Conservation (phyloP, 2,888 invertebrate species). For the Stomorhina lunata region DNA sequence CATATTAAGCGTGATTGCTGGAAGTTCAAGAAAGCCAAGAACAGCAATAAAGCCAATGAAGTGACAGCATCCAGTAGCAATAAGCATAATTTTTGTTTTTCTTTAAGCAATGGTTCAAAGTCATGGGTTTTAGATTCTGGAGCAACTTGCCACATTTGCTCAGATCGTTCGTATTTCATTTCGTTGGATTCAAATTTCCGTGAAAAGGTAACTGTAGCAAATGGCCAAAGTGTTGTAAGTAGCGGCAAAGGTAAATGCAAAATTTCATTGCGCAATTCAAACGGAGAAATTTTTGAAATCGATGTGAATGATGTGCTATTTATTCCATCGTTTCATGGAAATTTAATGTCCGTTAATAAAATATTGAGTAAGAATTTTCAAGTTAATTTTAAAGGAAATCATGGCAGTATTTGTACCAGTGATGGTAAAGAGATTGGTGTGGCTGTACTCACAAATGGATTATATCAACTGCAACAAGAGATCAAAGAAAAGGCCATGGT, state of each 20-base stretch:
- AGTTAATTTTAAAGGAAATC: not conserved
- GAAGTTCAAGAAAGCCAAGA: too few relatives aligned
- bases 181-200: too few relatives aligned
- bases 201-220: too few relatives aligned
- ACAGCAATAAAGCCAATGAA: too few relatives aligned
- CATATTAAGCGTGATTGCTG: too few relatives aligned
- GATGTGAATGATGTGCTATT: not conserved
- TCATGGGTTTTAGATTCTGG: not conserved
- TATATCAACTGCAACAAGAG: not conserved
- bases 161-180: not conserved
- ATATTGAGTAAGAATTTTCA: not conserved
- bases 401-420: not conserved
- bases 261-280: not conserved
- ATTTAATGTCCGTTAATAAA: too few relatives aligned
- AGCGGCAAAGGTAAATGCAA: not conserved
- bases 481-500: conserved; percentile 13
- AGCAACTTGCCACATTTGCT: too few relatives aligned
- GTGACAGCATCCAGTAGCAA: too few relatives aligned
- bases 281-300: not conserved
- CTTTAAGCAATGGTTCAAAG: too few relatives aligned
- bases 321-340: not conserved
- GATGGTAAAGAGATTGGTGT: conserved; percentile 2
- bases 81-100: too few relatives aligned
- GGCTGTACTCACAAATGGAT: not conserved
- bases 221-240: not conserved